phyloP scores from a whole-genome alignment of 2,888 invertebrate genomes.

The Petrolisthes cinctipes region DNA sequence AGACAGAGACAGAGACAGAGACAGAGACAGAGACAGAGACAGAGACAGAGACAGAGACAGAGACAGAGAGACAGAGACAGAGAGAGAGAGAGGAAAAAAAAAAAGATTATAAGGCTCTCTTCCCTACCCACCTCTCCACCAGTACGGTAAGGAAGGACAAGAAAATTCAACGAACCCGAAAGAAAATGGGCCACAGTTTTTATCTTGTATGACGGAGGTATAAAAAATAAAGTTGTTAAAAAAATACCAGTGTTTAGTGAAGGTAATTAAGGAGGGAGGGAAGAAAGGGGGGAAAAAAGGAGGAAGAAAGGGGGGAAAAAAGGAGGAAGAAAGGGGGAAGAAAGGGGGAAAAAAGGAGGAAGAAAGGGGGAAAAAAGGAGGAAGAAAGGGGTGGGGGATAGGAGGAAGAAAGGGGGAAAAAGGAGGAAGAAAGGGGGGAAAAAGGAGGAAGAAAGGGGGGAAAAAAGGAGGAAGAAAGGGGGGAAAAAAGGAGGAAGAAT shows the following conservation, averaged over 20 bases:
- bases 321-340: neutral
- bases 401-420: neutral
- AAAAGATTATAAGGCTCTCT: neutral
- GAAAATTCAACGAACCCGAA: too few relatives aligned
- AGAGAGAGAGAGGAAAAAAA: conserved; percentile 3
- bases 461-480: too few relatives aligned
- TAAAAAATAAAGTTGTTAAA: too few relatives aligned
- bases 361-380: neutral
- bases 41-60: conserved; percentile 2
- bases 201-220: too few relatives aligned
- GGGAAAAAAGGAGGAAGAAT: neutral
- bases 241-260: too few relatives aligned
- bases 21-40: neutral
- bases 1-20: too few relatives aligned
- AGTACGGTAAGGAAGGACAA: too few relatives aligned
- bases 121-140: too few relatives aligned
- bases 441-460: neutral
- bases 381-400: neutral
- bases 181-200: too few relatives aligned
- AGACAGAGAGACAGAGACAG: neutral
- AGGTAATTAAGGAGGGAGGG: too few relatives aligned
- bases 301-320: too few relatives aligned
- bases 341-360: neutral
- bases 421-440: too few relatives aligned
- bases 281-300: neutral